phyloP scores from a whole-genome alignment of 2,113 vertebrate genomes.

The Vidua macroura region DNA sequence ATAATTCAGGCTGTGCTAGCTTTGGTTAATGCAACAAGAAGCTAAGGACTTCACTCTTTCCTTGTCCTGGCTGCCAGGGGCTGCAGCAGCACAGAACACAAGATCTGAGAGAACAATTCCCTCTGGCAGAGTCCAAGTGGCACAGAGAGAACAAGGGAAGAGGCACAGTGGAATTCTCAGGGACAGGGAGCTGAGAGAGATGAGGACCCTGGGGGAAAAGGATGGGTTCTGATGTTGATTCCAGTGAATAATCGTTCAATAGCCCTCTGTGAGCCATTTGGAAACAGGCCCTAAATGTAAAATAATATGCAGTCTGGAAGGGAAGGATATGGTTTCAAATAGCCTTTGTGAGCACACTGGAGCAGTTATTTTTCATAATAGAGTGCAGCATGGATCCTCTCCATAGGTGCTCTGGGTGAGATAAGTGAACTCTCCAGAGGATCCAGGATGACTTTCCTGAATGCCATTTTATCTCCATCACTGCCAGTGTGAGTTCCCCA shows the following conservation, averaged over 20 bases:
- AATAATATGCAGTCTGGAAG: background rate
- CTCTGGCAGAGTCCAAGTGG: background rate
- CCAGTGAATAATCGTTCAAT: background rate
- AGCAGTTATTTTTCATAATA: background rate
- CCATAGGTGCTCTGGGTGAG: background rate
- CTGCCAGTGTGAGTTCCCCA: background rate
- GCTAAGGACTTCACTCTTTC: background rate
- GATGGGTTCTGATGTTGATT: background rate
- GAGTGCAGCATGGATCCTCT: background rate
- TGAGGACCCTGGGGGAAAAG: background rate
- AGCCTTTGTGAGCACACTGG: background rate
- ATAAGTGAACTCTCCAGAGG: background rate
- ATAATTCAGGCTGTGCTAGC: background rate
- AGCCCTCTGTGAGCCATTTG: background rate
- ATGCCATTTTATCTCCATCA: background rate
- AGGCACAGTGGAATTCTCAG: background rate
- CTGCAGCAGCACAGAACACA: background rate
- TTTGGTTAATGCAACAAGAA: background rate
- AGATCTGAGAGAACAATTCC: background rate
- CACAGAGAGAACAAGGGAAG: background rate
- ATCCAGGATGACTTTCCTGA: background rate
- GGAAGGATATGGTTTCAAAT: constrained; percentile 7
- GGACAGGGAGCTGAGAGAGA: constrained; percentile 9
- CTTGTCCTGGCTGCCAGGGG: background rate
- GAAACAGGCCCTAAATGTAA: background rate